A percentile compares a stretch with the other conserved stretches of the same genome.
Evolutionary conservation across 1,140 invertebrate species (phyloP).

Genomic region (Rhagoletis pomonella): DNA sequence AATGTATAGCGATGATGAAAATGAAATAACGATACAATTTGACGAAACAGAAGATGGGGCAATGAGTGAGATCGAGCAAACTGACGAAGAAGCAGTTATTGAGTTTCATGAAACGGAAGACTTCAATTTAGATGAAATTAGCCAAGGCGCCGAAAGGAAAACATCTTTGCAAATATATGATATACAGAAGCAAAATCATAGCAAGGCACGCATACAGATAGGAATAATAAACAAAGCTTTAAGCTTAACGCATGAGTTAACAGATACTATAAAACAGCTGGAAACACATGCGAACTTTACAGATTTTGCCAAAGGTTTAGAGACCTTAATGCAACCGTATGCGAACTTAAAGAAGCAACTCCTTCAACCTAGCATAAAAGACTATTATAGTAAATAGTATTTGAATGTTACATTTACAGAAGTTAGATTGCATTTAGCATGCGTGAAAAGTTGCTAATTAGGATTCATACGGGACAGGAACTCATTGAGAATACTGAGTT

Average conservation of each 20-base stretch:
- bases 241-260: not conserved
- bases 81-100: not conserved
- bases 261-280: not conserved
- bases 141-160: not conserved
- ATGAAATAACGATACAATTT: not conserved
- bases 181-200: not conserved
- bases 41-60: not conserved
- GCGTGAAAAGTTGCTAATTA: too few relatives aligned
- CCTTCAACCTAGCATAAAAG: conserved; percentile 21
- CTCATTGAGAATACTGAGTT: too few relatives aligned
- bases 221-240: conserved; percentile 7
- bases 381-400: not conserved
- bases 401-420: too few relatives aligned
- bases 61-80: not conserved
- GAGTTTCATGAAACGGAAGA: conserved; percentile 25
- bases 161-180: not conserved
- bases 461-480: too few relatives aligned
- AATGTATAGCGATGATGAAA: not conserved
- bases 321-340: conserved; percentile 6
- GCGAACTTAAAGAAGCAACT: not conserved
- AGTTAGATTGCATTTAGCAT: too few relatives aligned
- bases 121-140: not conserved
- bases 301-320: not conserved
- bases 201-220: not conserved
- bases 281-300: not conserved